A percentile compares a stretch with the other conserved stretches of the same genome.
phyloP scores from a whole-genome alignment of 2,797 vertebrate genomes.

The Geotrypetes seraphini region DNA sequence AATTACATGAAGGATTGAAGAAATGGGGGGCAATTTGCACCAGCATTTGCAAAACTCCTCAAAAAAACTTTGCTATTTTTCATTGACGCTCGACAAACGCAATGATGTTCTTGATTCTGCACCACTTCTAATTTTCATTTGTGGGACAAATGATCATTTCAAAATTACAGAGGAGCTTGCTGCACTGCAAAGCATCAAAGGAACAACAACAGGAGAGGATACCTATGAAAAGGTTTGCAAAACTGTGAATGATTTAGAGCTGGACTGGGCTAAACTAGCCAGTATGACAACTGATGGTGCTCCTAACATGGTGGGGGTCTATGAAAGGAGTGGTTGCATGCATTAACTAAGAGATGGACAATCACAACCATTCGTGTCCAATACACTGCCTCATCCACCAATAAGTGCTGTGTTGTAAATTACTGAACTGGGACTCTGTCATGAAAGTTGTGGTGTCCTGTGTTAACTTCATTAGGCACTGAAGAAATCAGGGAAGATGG shows the following conservation, averaged over 20 bases:
- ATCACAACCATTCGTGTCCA: constrained; percentile 4
- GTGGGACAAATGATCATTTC: too few relatives aligned
- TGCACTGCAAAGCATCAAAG: too few relatives aligned
- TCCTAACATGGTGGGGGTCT: not conserved
- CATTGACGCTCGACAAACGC: not conserved
- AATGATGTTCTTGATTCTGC: not conserved
- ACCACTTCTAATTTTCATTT: too few relatives aligned
- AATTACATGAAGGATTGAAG: too few relatives aligned
- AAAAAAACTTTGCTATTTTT: not conserved
- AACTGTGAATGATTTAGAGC: not conserved
- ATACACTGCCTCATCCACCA: constrained; percentile 23
- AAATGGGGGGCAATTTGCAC: not conserved
- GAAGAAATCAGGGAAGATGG: too few relatives aligned
- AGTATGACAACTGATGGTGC: constrained; percentile 6
- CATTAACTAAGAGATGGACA: constrained; percentile 4
- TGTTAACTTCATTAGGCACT: too few relatives aligned
- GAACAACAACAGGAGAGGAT: not conserved
- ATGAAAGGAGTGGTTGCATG: not conserved
- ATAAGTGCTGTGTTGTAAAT: constrained; percentile 26
- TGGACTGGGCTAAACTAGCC: not conserved
- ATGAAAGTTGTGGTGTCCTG: too few relatives aligned
- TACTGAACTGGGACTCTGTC: constrained; percentile 16
- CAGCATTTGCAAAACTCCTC: not conserved
- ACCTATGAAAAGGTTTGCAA: not conserved
- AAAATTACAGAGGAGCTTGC: too few relatives aligned